Percentiles rank a stretch among this genome's conserved stretches.
Evolutionary conservation across 2,113 vertebrate species (phyloP).

Genomic region (Epinephelus lanceolatus): DNA sequence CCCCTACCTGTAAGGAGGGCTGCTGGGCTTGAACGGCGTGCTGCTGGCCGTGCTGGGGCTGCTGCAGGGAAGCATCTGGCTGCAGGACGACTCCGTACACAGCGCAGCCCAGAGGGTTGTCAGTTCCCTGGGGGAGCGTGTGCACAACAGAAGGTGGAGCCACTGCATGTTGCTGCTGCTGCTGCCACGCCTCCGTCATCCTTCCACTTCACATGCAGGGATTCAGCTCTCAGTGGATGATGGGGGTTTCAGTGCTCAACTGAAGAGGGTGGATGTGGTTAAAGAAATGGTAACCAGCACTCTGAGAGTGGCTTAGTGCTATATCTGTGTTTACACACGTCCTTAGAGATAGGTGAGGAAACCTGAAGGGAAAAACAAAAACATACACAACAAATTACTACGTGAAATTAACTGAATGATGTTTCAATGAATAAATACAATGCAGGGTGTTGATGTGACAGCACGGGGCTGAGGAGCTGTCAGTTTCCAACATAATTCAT

Average conservation of each 20-base stretch:
- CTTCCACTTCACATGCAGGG: slow-evolving; percentile 75
- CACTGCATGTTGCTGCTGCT: slow-evolving; percentile 86
- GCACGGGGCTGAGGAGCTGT: background rate
- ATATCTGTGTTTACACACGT: slow-evolving; percentile 20
- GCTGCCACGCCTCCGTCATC: slow-evolving; percentile 89
- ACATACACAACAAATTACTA: background rate
- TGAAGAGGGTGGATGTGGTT: slow-evolving; percentile 37
- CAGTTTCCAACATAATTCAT: background rate
- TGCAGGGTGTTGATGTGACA: background rate
- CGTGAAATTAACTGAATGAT: rapidly evolving
- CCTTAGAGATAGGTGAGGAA: slow-evolving; percentile 15
- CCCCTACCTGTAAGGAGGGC: slow-evolving; percentile 84
- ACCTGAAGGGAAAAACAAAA: slow-evolving; percentile 37
- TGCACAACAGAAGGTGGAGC: slow-evolving; percentile 90
- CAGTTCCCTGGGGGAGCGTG: slow-evolving; percentile 87
- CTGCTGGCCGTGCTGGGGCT: slow-evolving; percentile 88
- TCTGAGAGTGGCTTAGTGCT: background rate
- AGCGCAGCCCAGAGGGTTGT: slow-evolving; percentile 92
- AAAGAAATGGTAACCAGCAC: slow-evolving; percentile 1
- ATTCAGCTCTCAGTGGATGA: slow-evolving; percentile 50
- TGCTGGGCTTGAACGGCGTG: slow-evolving; percentile 84
- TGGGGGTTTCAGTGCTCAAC: slow-evolving; percentile 19
- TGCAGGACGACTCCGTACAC: slow-evolving; percentile 96
- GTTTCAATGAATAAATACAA: background rate
- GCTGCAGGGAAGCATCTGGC: slow-evolving; percentile 87